Conservation (phyloP, 2,113 vertebrate species). For the Psilopogon haemacephalus region DNA sequence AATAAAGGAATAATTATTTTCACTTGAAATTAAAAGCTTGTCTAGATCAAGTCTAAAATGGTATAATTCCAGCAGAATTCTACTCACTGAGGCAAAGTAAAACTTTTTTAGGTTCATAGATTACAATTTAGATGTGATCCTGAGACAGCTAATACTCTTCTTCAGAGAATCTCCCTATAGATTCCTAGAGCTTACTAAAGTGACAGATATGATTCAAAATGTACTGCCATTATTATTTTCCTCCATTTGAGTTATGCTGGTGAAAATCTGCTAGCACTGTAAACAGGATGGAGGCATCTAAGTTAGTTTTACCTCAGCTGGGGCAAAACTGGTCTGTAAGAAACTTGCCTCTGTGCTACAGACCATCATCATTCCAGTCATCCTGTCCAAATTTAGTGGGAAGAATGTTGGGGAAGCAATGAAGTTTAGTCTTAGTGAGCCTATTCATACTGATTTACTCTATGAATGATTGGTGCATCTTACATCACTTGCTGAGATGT, state of each 20-base stretch:
- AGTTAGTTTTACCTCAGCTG: not conserved
- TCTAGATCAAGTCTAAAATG: not conserved
- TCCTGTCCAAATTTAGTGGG: not conserved
- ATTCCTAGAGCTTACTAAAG: not conserved
- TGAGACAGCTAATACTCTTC: not conserved
- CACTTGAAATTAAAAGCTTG: not conserved
- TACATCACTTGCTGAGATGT: not conserved
- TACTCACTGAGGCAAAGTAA: not conserved
- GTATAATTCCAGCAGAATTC: not conserved
- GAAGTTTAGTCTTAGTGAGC: not conserved
- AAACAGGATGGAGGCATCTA: not conserved
- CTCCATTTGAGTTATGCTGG: not conserved
- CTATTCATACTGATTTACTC: not conserved
- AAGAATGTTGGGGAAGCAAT: not conserved
- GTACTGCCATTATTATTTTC: not conserved
- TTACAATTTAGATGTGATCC: not conserved
- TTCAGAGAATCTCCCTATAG: not conserved
- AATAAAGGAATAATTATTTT: not conserved
- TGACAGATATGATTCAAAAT: not conserved
- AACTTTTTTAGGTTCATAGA: not conserved
- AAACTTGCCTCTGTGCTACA: not conserved
- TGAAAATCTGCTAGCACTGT: not conserved
- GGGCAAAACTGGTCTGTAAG: not conserved
- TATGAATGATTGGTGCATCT: not conserved
- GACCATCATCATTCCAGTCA: not conserved